phyloP scores from a whole-genome alignment of 2,113 vertebrate genomes.

The Forbesichthys papilliferus region DNA sequence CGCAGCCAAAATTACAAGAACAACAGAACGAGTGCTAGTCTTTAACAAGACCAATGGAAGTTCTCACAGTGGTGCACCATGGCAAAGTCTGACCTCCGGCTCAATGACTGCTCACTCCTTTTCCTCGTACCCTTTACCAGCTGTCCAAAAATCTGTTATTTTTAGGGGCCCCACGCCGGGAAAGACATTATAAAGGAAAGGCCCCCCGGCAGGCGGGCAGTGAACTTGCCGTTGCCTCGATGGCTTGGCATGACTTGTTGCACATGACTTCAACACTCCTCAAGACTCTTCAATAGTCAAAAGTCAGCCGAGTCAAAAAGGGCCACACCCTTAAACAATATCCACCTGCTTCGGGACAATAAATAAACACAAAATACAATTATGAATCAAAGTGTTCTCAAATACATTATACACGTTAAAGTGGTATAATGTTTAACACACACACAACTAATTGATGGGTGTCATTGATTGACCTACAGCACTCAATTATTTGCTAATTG shows the following conservation, averaged over 20 bases:
- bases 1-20: neutral
- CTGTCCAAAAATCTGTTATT: conserved; percentile 12
- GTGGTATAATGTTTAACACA: too few species aligned
- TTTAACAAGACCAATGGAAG: neutral
- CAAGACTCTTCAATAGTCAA: neutral
- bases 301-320: neutral
- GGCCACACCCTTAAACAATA: neutral
- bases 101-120: neutral
- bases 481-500: too few species aligned
- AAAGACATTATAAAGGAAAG: neutral
- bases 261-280: neutral
- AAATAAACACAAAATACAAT: too few species aligned
- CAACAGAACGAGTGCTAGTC: neutral
- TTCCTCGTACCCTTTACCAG: conserved; percentile 4
- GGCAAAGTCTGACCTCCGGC: neutral
- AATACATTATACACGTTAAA: too few species aligned
- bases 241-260: neutral
- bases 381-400: too few species aligned
- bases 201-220: neutral
- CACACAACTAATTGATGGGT: too few species aligned
- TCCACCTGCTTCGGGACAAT: too few species aligned
- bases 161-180: conserved; percentile 14
- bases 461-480: too few species aligned
- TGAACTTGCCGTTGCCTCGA: neutral
- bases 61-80: neutral